Evolutionary conservation across 2,113 vertebrate genomes (phyloP).

Genomic region (Hippocampus abdominalis): DNA sequence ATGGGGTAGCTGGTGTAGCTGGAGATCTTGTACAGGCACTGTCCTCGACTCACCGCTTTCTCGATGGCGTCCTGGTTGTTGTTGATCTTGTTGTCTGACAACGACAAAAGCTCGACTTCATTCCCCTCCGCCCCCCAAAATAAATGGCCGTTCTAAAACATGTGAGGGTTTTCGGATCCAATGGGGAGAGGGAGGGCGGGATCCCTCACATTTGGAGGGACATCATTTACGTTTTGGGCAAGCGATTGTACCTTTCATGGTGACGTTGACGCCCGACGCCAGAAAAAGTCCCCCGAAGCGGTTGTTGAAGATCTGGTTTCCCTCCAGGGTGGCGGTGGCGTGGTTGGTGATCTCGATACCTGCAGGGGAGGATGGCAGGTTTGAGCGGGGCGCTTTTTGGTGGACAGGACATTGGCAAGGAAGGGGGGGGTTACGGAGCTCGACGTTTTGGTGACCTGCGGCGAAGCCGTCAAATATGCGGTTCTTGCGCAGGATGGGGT

Average conservation of each 20-base stretch:
- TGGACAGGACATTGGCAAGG: no score
- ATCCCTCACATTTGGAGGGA: no score
- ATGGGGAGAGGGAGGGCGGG: neutral
- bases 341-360: conserved; percentile 99
- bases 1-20: conserved; percentile 99
- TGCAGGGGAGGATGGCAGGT: conserved; percentile 40
- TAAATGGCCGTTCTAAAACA: no score
- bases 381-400: neutral
- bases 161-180: no score
- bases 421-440: neutral
- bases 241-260: conserved; percentile 88
- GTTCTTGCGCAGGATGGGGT: conserved; percentile 96
- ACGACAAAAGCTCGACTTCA: neutral
- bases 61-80: conserved; percentile 99
- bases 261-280: conserved; percentile 97
- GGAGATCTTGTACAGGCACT: conserved; percentile 99
- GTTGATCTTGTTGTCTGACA: conserved; percentile 96
- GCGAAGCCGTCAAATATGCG: conserved; percentile 98
- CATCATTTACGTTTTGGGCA: no score
- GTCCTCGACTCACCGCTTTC: conserved; percentile 98
- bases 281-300: conserved; percentile 97
- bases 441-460: conserved; percentile 75
- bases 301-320: conserved; percentile 99
- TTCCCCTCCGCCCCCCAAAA: neutral
- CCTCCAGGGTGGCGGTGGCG: conserved; percentile 95